Evolutionary conservation across 1,140 invertebrate species (phyloP), one percentile per base, ranked within the genome.

Genomic region (Dryas iulia): DNA sequence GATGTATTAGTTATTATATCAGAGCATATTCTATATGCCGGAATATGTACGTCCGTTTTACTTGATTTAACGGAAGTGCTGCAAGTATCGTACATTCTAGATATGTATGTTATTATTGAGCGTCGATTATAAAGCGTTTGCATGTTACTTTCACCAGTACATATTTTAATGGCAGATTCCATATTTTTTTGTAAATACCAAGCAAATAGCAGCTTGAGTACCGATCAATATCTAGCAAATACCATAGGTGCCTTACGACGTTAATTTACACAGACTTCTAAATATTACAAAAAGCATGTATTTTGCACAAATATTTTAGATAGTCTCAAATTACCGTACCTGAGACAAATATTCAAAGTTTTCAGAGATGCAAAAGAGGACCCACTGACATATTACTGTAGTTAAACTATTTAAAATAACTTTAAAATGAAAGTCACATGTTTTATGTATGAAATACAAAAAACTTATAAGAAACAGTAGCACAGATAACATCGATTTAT

Each of bases 81-180:
- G 66, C 63, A 61, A 69, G 65, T 66, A 66, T 73, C 65, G 23
- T 60, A 74, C 62, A 69, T 74, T 71, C 65, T 72, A 53, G 23
- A 30, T 54, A 58, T 56, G 62, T 54, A 58, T 56, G 62, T 69
- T 63, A 62, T 65, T 71, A 69, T 74, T 61, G 65, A 52, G 56
- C 52, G 54, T 65, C 63, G 66, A 71, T 66, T 66, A 66, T 59
- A 62, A 58, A 68, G 21, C 47, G 28, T 14, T 71, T 64, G 70
- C 67, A 73, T 66, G 70, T 65, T 63, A 71, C 73, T 72, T 74
- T 77, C 75, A 57, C 68, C 61, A 28, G 33, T 58, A 64, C 72
- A 67, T 57, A 70, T 74, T 77, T 77, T 68, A 47, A 56, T 53
- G 31, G 24, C 14, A 24, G 28, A 30, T 31, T 53, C 60, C 60